Conservation (phyloP, 2,797 vertebrate genomes). For the Pipistrellus kuhlii region DNA sequence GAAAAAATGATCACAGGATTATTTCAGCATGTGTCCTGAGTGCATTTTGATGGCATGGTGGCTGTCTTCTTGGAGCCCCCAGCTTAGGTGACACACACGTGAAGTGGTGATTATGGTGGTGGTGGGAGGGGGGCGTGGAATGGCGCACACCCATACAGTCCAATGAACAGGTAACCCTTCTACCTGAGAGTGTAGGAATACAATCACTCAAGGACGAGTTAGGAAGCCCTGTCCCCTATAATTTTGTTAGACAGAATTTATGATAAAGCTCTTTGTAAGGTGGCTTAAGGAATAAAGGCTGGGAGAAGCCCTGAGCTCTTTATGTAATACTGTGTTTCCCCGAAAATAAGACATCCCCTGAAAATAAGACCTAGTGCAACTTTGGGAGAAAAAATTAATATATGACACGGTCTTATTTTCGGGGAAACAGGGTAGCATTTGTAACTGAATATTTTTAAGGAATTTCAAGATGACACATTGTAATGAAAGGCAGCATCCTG, state of each 20-base stretch:
- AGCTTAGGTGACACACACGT: neutral
- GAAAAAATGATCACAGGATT: neutral
- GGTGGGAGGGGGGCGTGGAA: no score
- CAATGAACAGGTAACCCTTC: neutral
- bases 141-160: neutral
- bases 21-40: neutral
- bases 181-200: neutral
- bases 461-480: constrained; percentile 23
- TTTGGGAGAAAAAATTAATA: no score
- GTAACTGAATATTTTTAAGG: constrained; percentile 53
- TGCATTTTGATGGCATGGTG: neutral
- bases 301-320: constrained; percentile 51
- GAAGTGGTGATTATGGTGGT: neutral
- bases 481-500: neutral
- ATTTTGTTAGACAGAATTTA: constrained; percentile 57
- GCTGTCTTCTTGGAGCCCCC: neutral
- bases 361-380: no score
- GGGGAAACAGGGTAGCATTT: constrained; percentile 24
- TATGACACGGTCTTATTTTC: no score
- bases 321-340: neutral
- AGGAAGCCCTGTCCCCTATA: constrained; percentile 18
- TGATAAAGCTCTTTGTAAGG: constrained; percentile 39
- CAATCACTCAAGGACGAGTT: constrained; percentile 1
- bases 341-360: no score
- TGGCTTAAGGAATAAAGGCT: constrained; percentile 42